Conservation (phyloP, 2,888 invertebrate genomes). For the Capitulum mitella region DNA sequence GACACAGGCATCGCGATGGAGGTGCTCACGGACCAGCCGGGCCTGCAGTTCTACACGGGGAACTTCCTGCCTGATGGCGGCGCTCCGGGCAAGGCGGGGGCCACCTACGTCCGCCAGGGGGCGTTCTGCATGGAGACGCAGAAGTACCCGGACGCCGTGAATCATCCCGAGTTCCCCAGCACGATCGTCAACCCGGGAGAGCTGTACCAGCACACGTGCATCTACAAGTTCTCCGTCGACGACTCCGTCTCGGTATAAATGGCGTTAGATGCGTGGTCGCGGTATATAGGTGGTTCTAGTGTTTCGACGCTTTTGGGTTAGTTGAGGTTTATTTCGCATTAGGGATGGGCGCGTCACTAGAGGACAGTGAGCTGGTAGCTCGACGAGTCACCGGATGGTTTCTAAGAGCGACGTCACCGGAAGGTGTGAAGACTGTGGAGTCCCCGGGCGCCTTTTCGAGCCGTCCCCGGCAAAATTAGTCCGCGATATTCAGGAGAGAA, state of each 20-base stretch:
- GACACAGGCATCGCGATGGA: constrained; percentile 59
- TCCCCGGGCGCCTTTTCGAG: too few species aligned
- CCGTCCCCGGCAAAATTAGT: too few species aligned
- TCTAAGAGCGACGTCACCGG: too few species aligned
- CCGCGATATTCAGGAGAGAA: too few species aligned
- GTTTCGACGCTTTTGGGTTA: background rate
- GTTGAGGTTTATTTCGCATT: background rate
- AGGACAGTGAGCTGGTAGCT: background rate
- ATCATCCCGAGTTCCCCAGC: constrained; percentile 70
- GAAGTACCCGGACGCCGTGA: constrained; percentile 83
- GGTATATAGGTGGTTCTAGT: background rate
- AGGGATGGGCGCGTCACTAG: background rate
- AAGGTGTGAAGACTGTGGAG: too few species aligned
- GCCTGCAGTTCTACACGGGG: constrained; percentile 81
- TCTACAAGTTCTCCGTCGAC: constrained; percentile 58
- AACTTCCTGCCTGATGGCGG: constrained; percentile 57
- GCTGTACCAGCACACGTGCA: constrained; percentile 60
- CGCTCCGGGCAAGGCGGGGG: constrained; percentile 43
- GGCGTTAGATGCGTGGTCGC: background rate
- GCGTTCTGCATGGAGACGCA: constrained; percentile 86
- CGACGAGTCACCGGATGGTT: background rate
- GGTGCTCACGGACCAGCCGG: constrained; percentile 77
- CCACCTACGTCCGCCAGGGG: constrained; percentile 63
- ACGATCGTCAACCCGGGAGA: constrained; percentile 64
- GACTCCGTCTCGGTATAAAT: constrained; percentile 40